phyloP scores from a whole-genome alignment of 1,140 invertebrate species.

The Delia radicum region DNA sequence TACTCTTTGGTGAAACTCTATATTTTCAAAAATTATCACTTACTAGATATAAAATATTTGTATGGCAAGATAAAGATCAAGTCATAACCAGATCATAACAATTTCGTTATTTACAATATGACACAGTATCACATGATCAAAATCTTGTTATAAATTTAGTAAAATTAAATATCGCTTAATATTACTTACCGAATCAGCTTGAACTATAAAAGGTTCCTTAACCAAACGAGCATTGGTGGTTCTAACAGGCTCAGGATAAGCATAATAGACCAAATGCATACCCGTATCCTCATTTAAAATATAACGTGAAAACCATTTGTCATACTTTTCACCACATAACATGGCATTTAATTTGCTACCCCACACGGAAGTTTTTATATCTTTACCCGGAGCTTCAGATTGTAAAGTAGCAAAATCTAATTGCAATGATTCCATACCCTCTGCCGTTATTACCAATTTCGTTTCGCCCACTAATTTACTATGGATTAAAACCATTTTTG shows the following conservation, averaged over 20 bases:
- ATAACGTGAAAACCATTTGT: slow-evolving; percentile 64
- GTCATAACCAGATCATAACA: too few relatives aligned
- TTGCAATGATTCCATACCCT: slow-evolving; percentile 59
- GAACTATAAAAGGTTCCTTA: slow-evolving; percentile 40
- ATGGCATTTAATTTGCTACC: slow-evolving; percentile 58
- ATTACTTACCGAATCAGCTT: slow-evolving; percentile 41
- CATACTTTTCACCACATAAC: slow-evolving; percentile 64
- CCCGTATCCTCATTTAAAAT: slow-evolving; percentile 61
- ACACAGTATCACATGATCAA: too few relatives aligned
- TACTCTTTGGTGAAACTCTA: too few relatives aligned
- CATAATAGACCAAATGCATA: slow-evolving; percentile 62
- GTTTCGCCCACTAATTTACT: slow-evolving; percentile 52
- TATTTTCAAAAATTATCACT: too few relatives aligned
- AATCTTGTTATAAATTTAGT: too few relatives aligned
- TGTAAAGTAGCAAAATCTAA: slow-evolving; percentile 52
- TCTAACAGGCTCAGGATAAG: slow-evolving; percentile 55
- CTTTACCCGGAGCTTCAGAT: slow-evolving; percentile 34
- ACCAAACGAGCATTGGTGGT: slow-evolving; percentile 33
- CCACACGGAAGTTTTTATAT: slow-evolving; percentile 58
- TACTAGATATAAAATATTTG: too few relatives aligned
- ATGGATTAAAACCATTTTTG: slow-evolving; percentile 59
- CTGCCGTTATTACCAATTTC: slow-evolving; percentile 52
- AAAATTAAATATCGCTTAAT: too few relatives aligned
- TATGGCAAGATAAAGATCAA: too few relatives aligned
- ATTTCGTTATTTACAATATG: too few relatives aligned